Conservation (phyloP, 2,797 vertebrate species). For the Valencia hispanica region DNA sequence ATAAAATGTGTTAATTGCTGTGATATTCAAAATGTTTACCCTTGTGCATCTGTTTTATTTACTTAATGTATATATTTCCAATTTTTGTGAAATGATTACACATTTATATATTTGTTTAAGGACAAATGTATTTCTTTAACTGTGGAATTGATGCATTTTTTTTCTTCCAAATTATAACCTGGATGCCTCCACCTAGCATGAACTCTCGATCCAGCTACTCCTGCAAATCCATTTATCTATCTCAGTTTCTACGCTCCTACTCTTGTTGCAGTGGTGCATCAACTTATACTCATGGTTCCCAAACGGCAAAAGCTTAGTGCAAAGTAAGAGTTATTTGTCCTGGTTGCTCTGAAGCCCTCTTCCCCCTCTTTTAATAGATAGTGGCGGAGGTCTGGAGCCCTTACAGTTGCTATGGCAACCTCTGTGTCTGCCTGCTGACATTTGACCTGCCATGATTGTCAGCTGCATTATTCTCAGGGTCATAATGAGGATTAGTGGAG, state of each 20-base stretch:
- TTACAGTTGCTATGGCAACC: slow-evolving; percentile 66
- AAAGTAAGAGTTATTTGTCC: slow-evolving; percentile 61
- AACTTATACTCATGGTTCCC: slow-evolving; percentile 36
- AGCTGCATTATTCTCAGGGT: slow-evolving; percentile 65
- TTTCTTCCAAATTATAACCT: slow-evolving; percentile 34
- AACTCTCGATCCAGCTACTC: slow-evolving; percentile 14
- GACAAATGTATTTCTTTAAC: not conserved
- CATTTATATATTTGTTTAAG: not conserved
- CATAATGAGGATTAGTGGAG: slow-evolving; percentile 72
- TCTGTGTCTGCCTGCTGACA: slow-evolving; percentile 69
- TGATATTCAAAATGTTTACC: not conserved
- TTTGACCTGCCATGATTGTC: slow-evolving; percentile 68
- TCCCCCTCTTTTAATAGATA: slow-evolving; percentile 42
- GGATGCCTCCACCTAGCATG: slow-evolving; percentile 21
- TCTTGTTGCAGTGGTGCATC: slow-evolving; percentile 37
- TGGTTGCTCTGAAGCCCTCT: slow-evolving; percentile 39
- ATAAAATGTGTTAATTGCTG: not conserved
- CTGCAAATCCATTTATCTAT: slow-evolving; percentile 49
- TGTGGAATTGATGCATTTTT: not conserved
- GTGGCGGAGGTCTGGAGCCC: slow-evolving; percentile 50
- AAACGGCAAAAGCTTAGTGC: slow-evolving; percentile 40
- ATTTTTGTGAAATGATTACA: not conserved
- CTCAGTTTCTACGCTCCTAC: slow-evolving; percentile 29
- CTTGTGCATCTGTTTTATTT: not conserved
- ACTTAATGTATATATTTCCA: not conserved